Conservation (phyloP, 2,888 invertebrate species). For the Romanomermis culicivorax region DNA sequence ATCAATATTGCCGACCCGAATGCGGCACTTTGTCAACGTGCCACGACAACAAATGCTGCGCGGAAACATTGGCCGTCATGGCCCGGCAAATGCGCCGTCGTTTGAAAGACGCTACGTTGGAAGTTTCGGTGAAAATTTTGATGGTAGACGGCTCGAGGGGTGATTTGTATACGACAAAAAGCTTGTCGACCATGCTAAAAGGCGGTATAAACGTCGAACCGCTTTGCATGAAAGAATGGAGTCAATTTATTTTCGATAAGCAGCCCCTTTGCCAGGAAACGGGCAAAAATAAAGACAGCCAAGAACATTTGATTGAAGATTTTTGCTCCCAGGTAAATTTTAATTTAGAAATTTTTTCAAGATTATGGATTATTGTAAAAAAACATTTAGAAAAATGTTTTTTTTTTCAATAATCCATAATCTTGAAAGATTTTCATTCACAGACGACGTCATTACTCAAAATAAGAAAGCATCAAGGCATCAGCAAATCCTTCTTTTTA, state of each 20-base stretch:
- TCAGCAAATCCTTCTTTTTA: too few relatives aligned
- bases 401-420: too few relatives aligned
- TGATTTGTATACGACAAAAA: slow-evolving; percentile 11
- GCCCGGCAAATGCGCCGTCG: slow-evolving; percentile 5
- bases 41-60: slow-evolving; percentile 3
- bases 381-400: too few relatives aligned
- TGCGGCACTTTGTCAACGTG: slow-evolving; percentile 7
- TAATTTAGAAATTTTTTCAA: too few relatives aligned
- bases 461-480: too few relatives aligned
- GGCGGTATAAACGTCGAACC: slow-evolving; percentile 11
- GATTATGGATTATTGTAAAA: too few relatives aligned
- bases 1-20: slow-evolving; percentile 11
- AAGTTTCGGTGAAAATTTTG: slow-evolving; percentile 11
- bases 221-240: slow-evolving; percentile 10
- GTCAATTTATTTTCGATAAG: slow-evolving; percentile 6
- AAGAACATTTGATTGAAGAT: too few relatives aligned
- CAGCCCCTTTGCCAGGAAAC: too few relatives aligned
- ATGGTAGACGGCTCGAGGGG: slow-evolving; percentile 9
- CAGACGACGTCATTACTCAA: too few relatives aligned
- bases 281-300: too few relatives aligned
- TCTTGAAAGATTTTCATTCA: too few relatives aligned
- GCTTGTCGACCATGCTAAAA: slow-evolving; percentile 7
- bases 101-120: neutral
- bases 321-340: too few relatives aligned
- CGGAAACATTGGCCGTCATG: slow-evolving; percentile 1